Base-by-base conservation (phyloP, 2,113 vertebrate species). In the Trochalopteron elliotii region DNA sequence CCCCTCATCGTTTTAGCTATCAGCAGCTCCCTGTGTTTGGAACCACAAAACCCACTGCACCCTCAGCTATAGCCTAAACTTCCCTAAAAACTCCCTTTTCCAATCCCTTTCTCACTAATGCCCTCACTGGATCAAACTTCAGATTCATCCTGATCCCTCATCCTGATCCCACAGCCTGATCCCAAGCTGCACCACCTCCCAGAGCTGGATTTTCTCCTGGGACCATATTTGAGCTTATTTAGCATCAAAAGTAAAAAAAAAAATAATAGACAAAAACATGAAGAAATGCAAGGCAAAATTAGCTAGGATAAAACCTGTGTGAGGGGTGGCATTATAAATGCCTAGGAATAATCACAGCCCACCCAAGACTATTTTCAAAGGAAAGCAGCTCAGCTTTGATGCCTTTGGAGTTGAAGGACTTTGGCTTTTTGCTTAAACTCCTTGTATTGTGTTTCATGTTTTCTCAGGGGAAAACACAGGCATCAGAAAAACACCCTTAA, bases 351-450 rank as follows among this genome's bases (percentile, higher is more conserved):
- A 94, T 74, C 86, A 77, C 21, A 94, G 83, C 55, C 83, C 45
- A 47, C 77, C 69, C 93, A 92, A 93, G 75, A 90, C 50, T 77
- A 28, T 92, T 95, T 94, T 96, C 95, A 95, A 97, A 95, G 89
- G 56, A 89, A 95, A 93, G 63, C 22, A 82, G 69, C 59, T 85
- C 91, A 85, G 93, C 95, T 95, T 93, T 97, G 94, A 95, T 94
- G 83, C 80, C 68, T 97, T 93, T 83, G 52, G 72, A 92, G 72
- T 86, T 80, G 80, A 96, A 93, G 64, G 91, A 83, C 47, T 93
- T 90, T 11, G 27, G 31, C 24, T 89, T 67, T 94, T 78, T 89
- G 27, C 68, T 92, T 78, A 86, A 93, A 92, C 86, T 93, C 42
- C 42, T 92, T 90, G 76, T 44, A 68, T 49, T 94, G 68, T 90